phyloP scores from a whole-genome alignment of 2,113 vertebrate species.

The Phalacrocorax pelagicus region DNA sequence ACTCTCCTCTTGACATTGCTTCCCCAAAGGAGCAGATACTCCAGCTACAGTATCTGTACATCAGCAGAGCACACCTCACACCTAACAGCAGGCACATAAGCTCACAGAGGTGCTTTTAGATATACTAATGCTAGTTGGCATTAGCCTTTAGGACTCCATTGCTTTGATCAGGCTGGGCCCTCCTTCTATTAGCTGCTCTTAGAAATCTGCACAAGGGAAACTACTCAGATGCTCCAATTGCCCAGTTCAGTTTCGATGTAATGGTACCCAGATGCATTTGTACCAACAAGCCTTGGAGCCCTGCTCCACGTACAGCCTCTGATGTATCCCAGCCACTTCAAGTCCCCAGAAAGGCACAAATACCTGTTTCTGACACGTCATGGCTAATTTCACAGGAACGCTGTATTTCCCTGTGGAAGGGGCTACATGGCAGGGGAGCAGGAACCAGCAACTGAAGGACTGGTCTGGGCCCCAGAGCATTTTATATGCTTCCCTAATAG shows the following conservation, averaged over 20 bases:
- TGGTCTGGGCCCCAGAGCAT: not conserved
- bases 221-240: not conserved
- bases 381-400: not conserved
- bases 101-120: not conserved
- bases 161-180: not conserved
- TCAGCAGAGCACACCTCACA: not conserved
- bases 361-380: not conserved
- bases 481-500: not conserved
- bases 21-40: not conserved
- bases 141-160: not conserved
- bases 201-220: not conserved
- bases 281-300: not conserved
- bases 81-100: not conserved
- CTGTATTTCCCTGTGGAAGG: not conserved
- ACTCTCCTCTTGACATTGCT: not conserved
- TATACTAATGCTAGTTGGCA: too few relatives aligned
- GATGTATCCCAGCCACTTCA: not conserved
- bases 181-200: not conserved
- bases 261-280: not conserved
- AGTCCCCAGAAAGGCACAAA: not conserved
- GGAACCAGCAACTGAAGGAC: not conserved
- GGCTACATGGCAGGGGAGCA: fast-evolving
- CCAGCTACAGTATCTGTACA: not conserved
- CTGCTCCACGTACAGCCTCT: not conserved
- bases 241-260: not conserved